A percentile compares a stretch with the other conserved stretches of the same genome.
Conservation (phyloP, 2,113 vertebrate species). For the Bufo bufo region DNA sequence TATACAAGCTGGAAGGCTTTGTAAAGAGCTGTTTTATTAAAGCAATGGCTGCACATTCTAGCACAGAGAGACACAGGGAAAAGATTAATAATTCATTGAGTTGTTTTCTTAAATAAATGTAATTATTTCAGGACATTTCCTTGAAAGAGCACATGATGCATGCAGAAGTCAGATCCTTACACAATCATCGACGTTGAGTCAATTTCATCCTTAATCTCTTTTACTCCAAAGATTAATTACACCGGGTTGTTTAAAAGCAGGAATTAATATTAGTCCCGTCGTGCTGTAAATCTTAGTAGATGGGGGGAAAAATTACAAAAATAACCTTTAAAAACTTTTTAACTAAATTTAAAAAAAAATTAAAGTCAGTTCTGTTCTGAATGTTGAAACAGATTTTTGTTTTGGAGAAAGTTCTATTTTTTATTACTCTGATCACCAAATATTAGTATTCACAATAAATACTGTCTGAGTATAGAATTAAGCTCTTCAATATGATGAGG, state of each 20-base stretch:
- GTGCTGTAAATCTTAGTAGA: constrained; percentile 28
- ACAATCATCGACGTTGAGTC: constrained; percentile 42
- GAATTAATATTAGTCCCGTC: neutral
- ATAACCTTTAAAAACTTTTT: neutral
- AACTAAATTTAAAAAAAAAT: neutral
- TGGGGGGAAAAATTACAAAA: neutral
- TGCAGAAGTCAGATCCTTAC: constrained; percentile 19
- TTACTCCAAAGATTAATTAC: constrained; percentile 44
- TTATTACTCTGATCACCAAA: too few species aligned
- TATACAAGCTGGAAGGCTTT: constrained; percentile 8
- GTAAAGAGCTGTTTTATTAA: neutral
- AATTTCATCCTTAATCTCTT: constrained; percentile 45
- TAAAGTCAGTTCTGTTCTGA: too few species aligned
- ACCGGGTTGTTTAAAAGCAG: neutral
- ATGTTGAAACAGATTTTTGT: too few species aligned
- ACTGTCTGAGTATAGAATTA: too few species aligned
- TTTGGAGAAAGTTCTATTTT: too few species aligned
- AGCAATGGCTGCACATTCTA: neutral
- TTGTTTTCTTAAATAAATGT: constrained; percentile 44
- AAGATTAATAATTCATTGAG: constrained; percentile 41
- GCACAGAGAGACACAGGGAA: neutral
- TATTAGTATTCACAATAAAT: too few species aligned
- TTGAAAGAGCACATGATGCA: constrained; percentile 28
- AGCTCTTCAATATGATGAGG: too few species aligned
- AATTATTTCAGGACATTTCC: constrained; percentile 36